Evolutionary conservation across 2,888 invertebrate genomes (phyloP).

Genomic region (Abrostola triplasia): DNA sequence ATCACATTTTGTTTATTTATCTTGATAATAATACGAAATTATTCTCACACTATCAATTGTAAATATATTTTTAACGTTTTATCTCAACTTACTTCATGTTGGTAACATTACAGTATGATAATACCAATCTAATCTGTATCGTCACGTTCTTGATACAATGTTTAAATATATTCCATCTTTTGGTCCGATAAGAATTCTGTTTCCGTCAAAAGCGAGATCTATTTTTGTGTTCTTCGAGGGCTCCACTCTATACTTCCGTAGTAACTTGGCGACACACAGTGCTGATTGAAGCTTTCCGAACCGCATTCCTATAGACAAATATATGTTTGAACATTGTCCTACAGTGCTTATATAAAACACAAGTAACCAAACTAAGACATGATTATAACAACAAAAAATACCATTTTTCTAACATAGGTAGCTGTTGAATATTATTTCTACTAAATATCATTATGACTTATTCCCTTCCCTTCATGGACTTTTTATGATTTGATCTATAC

Average conservation of each 20-base stretch:
- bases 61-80: not conserved
- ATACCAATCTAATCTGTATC: not conserved
- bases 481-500: no score
- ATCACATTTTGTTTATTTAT: no score
- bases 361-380: no score
- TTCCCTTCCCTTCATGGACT: no score
- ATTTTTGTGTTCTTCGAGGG: slow-evolving; percentile 53
- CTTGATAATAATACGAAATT: no score
- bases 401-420: no score
- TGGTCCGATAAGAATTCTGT: slow-evolving; percentile 37
- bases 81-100: not conserved
- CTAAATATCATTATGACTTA: no score
- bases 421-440: no score
- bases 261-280: slow-evolving; percentile 60
- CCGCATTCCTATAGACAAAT: slow-evolving; percentile 71
- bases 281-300: slow-evolving; percentile 66
- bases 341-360: no score
- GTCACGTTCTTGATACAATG: slow-evolving; percentile 35
- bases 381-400: no score
- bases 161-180: slow-evolving; percentile 46
- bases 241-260: slow-evolving; percentile 63
- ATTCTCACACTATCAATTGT: no score
- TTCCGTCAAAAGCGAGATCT: slow-evolving; percentile 31
- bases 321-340: no score
- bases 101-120: not conserved